phyloP scores from a whole-genome alignment of 2,113 vertebrate genomes.

The Patagioenas fasciata region DNA sequence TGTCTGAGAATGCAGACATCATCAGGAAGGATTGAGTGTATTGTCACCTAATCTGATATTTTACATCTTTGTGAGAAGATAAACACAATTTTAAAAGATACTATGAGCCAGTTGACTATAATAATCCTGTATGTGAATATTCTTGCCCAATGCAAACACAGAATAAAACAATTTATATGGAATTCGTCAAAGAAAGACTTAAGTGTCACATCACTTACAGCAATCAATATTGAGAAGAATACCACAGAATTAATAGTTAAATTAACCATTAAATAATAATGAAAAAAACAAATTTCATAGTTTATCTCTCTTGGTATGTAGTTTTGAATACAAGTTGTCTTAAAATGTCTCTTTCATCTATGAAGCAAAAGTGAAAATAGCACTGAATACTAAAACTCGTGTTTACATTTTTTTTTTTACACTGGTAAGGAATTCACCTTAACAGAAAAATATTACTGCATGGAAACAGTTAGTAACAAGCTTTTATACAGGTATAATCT shows the following conservation, averaged over 20 bases:
- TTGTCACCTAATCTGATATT: neutral
- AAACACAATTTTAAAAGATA: neutral
- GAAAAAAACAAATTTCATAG: neutral
- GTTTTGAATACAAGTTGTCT: neutral
- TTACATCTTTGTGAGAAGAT: neutral
- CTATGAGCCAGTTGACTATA: neutral
- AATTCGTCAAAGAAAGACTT: neutral
- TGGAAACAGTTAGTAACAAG: neutral
- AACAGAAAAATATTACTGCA: neutral
- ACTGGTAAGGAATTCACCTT: no score
- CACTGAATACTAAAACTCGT: neutral
- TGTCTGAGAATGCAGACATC: neutral
- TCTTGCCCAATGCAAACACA: neutral
- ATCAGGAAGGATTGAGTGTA: neutral
- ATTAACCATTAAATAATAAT: neutral
- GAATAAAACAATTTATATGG: neutral
- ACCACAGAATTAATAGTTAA: neutral
- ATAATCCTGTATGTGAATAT: neutral
- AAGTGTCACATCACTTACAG: neutral
- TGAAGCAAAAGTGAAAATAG: neutral
- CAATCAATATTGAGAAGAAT: neutral
- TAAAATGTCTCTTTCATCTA: neutral
- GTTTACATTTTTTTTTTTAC: neutral
- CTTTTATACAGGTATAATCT: neutral
- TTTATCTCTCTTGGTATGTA: neutral